These are phyloP conservation scores for Campodea augens DNA, from an alignment of 1,140 invertebrate species.

Conservation along the genomic window DNA sequence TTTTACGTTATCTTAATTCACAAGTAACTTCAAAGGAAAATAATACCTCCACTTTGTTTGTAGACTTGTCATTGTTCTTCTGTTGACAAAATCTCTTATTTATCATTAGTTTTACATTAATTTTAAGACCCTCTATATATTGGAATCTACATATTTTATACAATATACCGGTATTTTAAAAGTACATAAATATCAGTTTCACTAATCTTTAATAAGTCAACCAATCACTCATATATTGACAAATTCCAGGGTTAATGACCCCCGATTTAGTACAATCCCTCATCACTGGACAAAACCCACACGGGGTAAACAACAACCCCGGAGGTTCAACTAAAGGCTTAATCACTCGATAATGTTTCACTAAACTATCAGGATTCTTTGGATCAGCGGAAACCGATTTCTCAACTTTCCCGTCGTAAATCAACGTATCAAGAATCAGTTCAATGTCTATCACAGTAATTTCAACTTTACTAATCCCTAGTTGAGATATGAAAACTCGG, in stretches of 20 bases:
- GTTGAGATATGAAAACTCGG: slow-evolving; percentile 70
- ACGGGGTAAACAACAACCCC: slow-evolving; percentile 63
- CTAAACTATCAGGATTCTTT: slow-evolving; percentile 12
- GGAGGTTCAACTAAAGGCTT: slow-evolving; percentile 43
- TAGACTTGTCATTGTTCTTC: too few species aligned
- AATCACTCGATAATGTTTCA: slow-evolving; percentile 55
- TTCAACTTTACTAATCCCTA: slow-evolving; percentile 81
- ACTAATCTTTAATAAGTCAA: too few species aligned
- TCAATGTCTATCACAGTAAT: slow-evolving; percentile 74
- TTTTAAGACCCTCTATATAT: too few species aligned
- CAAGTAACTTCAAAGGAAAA: too few species aligned
- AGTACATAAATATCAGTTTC: too few species aligned
- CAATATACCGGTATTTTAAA: too few species aligned
- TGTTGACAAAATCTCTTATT: too few species aligned
- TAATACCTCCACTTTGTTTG: too few species aligned
- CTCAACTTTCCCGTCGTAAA: slow-evolving; percentile 86
- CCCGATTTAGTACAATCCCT: slow-evolving; percentile 57
- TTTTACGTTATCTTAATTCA: too few species aligned
- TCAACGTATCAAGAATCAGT: slow-evolving; percentile 75
- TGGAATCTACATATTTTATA: too few species aligned
- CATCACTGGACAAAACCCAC: slow-evolving; percentile 70
- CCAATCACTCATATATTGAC: slow-evolving; percentile 77
- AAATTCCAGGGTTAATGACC: slow-evolving; percentile 58
- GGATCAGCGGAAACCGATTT: slow-evolving; percentile 34
- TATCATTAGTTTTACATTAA: too few species aligned